Evolutionary conservation across 2,113 vertebrate species (phyloP), one percentile per base, ranked within the genome.

Genomic region (Lichenostomus cassidix): DNA sequence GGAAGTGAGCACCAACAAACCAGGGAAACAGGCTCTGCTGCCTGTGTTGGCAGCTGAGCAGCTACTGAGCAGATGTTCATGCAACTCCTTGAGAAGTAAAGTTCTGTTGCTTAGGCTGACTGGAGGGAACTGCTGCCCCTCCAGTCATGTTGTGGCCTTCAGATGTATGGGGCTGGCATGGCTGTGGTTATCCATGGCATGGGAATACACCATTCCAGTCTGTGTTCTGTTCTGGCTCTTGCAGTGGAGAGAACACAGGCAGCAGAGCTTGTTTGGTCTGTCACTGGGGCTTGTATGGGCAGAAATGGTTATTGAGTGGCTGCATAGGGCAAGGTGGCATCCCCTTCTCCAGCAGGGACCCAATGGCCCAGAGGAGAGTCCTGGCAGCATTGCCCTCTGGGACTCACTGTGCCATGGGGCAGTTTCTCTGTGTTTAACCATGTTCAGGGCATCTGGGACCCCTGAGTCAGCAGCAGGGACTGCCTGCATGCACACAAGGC

Each of bases 371-470:
- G 13, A 13, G 17, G 24, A 69, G 29, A 76, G 46, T 28, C 35
- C 2, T 3, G 33, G 25, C 74, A 84, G 22, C 65, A 50, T 10
- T 75, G 20, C 14, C 52, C 25, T 75, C 70, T 75, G 35, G 39
- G 19, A 64, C 19, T 63, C 44, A 12, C 15, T 2, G 0, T 59
- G 29, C 23, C 10, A 10, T 0, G 2, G 12, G 13, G 18, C 3
- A 25, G 10, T 44, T 88, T 79, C 35, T 60, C 41, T n/a, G 27
- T 56, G 10, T 37, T 84, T 46, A 67, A 55, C 3, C 55, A 59
- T 50, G 19, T 22, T 46, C 33, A 15, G n/a, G 20, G 22, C 55
- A 42, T 24, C 68, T 59, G 29, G 29, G 33, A 89, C 7, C 27
- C 14, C 59, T 28, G 18, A 15, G 55, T 75, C 56, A 79, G 70